Percentiles rank a stretch among this genome's conserved stretches.
Evolutionary conservation across 2,888 invertebrate species (phyloP).

Genomic region (Parnassius glacialis): DNA sequence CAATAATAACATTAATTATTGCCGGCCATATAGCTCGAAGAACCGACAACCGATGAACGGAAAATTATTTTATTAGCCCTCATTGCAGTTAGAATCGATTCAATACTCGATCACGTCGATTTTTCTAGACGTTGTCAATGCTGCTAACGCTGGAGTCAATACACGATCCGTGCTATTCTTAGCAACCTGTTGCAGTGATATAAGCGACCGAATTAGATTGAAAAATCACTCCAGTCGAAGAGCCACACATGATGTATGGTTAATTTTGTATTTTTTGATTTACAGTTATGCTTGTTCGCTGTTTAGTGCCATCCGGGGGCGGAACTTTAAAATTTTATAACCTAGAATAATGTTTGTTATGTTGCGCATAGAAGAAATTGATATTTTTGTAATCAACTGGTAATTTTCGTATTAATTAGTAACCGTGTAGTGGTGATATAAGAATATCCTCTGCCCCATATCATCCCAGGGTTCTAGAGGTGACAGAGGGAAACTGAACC

Average conservation of each 20-base stretch:
- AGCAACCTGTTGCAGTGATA: slow-evolving; percentile 35
- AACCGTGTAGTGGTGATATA: no score
- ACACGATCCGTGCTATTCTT: slow-evolving; percentile 32
- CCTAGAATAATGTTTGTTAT: slow-evolving; percentile 3
- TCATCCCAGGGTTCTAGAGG: no score
- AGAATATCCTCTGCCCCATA: no score
- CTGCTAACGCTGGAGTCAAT: slow-evolving; percentile 30
- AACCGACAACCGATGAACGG: no score
- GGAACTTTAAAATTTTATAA: slow-evolving; percentile 2
- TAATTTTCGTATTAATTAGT: no score
- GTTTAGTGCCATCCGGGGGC: slow-evolving; percentile 16
- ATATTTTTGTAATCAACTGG: no score
- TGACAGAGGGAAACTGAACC: no score
- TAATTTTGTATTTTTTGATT: slow-evolving; percentile 31
- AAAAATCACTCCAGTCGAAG: slow-evolving; percentile 35
- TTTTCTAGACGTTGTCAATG: slow-evolving; percentile 31
- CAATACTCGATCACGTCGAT: slow-evolving; percentile 5
- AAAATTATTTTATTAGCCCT: no score
- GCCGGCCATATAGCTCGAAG: no score
- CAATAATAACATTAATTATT: no score
- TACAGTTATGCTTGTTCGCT: slow-evolving; percentile 9
- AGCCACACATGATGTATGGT: slow-evolving; percentile 30
- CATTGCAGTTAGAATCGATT: slow-evolving; percentile 9
- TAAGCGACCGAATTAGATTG: slow-evolving; percentile 40
- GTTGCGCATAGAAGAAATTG: neutral